Conservation (phyloP, 2,113 vertebrate genomes). For the Collichthys lucidus region DNA sequence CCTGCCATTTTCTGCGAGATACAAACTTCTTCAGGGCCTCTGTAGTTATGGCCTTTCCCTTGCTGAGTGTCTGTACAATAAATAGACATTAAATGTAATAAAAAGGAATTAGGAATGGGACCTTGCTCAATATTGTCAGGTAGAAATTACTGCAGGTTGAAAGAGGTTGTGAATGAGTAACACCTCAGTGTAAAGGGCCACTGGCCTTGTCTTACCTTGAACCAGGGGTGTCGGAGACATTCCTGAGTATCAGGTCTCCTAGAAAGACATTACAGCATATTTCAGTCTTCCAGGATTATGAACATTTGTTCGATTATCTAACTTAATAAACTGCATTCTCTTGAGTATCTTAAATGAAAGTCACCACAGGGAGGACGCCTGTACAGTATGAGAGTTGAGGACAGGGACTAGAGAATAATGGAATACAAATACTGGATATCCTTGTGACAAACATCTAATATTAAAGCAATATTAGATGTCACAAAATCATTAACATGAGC, state of each 20-base stretch:
- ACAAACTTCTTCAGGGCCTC: conserved; percentile 95
- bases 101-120: background rate
- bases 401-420: background rate
- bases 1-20: conserved; percentile 97
- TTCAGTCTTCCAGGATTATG: background rate
- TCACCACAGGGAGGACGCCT: background rate
- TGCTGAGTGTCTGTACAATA: conserved; percentile 87
- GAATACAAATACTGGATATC: background rate
- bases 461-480: background rate
- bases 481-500: background rate
- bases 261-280: conserved; percentile 34
- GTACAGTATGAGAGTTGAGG: background rate
- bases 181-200: background rate
- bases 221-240: conserved; percentile 96
- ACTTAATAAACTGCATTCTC: background rate
- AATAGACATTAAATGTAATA: conserved; percentile 17
- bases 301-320: background rate
- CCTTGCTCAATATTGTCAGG: background rate
- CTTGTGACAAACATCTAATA: background rate
- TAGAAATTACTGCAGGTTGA: background rate
- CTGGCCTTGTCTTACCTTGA: conserved; percentile 86
- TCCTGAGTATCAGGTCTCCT: conserved; percentile 94
- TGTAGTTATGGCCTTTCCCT: conserved; percentile 91
- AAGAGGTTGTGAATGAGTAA: background rate
- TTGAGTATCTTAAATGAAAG: background rate